Evolutionary conservation across 2,888 invertebrate genomes (phyloP).

Genomic region (Agelastica alni): DNA sequence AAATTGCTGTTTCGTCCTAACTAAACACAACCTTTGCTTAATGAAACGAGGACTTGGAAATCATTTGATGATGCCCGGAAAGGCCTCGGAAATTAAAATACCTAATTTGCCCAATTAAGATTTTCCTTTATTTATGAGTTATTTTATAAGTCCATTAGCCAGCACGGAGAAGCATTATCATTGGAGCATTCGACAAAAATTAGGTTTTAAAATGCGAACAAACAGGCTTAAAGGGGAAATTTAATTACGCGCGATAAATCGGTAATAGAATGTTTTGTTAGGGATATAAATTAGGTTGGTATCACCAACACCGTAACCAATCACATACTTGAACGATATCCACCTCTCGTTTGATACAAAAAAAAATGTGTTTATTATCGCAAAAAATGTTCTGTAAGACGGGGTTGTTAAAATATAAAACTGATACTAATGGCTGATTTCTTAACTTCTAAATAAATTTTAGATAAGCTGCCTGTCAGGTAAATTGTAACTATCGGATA

Average conservation of each 20-base stretch:
- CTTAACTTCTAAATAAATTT: too few species aligned
- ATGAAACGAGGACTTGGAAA: conserved; percentile 15
- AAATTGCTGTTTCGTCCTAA: conserved; percentile 16
- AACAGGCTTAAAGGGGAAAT: not conserved
- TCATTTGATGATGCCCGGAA: conserved; percentile 14
- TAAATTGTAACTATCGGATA: too few species aligned
- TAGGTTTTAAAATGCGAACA: not conserved
- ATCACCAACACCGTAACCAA: too few species aligned
- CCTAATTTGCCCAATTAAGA: conserved; percentile 17
- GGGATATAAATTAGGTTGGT: not conserved
- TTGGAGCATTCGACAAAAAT: not conserved
- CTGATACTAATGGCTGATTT: too few species aligned
- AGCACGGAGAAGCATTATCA: not conserved
- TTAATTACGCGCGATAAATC: not conserved
- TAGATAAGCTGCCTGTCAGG: too few species aligned
- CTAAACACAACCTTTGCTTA: conserved; percentile 15
- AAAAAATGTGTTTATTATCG: too few species aligned
- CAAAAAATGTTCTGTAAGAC: too few species aligned
- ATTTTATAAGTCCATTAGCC: conserved; percentile 15
- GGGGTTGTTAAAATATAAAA: too few species aligned
- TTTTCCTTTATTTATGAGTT: conserved; percentile 19
- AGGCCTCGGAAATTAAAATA: conserved; percentile 18
- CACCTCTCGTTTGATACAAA: too few species aligned
- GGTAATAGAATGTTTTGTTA: not conserved
- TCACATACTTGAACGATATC: too few species aligned